phyloP scores from a whole-genome alignment of 2,797 vertebrate species.

The Podarcis lilfordi region DNA sequence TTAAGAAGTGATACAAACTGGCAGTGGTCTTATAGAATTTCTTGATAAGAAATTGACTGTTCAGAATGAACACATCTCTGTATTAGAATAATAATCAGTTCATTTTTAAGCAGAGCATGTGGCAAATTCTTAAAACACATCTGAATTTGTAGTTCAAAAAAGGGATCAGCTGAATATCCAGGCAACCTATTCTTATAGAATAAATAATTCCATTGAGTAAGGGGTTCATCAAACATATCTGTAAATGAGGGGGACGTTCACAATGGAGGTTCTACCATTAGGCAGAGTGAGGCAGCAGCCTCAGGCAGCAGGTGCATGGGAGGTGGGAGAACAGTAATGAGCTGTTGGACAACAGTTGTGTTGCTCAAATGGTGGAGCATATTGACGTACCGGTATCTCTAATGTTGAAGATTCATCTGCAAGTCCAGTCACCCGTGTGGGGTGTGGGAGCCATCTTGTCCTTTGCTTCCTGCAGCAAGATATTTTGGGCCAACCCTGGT shows the following conservation, averaged over 20 bases:
- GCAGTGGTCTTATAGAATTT: constrained; percentile 17
- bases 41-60: constrained; percentile 25
- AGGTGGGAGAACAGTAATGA: no score
- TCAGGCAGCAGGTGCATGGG: no score
- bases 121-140: neutral
- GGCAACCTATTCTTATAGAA: neutral
- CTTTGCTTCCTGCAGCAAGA: no score
- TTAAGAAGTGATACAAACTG: constrained; percentile 19
- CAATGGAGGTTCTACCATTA: no score
- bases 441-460: no score
- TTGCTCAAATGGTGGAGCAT: no score
- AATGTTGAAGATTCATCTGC: no score
- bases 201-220: neutral
- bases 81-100: constrained; percentile 44
- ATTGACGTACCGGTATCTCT: no score
- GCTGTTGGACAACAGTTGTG: no score
- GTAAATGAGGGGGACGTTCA: neutral
- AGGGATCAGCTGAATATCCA: neutral
- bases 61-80: constrained; percentile 31
- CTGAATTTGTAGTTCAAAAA: neutral
- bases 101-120: constrained; percentile 28
- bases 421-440: no score
- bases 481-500: no score
- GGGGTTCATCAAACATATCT: neutral
- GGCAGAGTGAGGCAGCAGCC: neutral